phyloP scores from a whole-genome alignment of 2,888 invertebrate genomes.

The Drosophila mulleri region DNA sequence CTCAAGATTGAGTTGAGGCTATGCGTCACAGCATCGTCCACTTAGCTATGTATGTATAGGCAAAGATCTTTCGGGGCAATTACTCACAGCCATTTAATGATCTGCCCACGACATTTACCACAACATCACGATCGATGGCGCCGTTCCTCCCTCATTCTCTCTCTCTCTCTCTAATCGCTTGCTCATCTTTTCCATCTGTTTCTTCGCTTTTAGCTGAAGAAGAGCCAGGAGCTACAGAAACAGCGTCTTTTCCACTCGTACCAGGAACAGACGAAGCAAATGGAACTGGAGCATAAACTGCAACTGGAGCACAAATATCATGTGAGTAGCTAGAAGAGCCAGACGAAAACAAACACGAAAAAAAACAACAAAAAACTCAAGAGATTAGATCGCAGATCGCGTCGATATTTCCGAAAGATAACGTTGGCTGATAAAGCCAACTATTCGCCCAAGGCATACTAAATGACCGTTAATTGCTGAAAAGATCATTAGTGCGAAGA shows the following conservation, averaged over 20 bases:
- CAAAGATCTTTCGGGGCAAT: slow-evolving; percentile 16
- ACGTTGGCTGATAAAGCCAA: neutral
- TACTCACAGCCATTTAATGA: slow-evolving; percentile 35
- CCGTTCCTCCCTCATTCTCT: neutral
- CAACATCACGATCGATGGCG: slow-evolving; percentile 16
- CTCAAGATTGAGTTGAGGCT: neutral
- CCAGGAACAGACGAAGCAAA: slow-evolving; percentile 95
- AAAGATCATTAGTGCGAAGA: neutral
- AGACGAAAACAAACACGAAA: slow-evolving; percentile 3
- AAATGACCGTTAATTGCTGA: neutral
- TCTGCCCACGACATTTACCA: slow-evolving; percentile 28
- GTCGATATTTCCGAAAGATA: slow-evolving; percentile 2
- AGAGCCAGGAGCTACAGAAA: slow-evolving; percentile 96
- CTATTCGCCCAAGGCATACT: neutral
- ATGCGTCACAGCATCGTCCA: slow-evolving; percentile 33
- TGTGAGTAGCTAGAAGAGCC: slow-evolving; percentile 86
- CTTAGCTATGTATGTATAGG: slow-evolving; percentile 9
- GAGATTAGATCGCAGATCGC: slow-evolving; percentile 7
- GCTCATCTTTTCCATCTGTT: slow-evolving; percentile 7
- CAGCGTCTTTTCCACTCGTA: slow-evolving; percentile 96
- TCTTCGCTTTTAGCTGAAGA: slow-evolving; percentile 91
- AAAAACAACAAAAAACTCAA: neutral
- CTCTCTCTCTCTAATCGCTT: neutral
- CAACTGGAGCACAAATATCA: slow-evolving; percentile 95
- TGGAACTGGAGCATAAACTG: slow-evolving; percentile 95